A percentile compares a stretch with the other conserved stretches of the same genome.
Evolutionary conservation across 2,797 vertebrate species (phyloP).

Genomic region (Pempheris klunzingeri): DNA sequence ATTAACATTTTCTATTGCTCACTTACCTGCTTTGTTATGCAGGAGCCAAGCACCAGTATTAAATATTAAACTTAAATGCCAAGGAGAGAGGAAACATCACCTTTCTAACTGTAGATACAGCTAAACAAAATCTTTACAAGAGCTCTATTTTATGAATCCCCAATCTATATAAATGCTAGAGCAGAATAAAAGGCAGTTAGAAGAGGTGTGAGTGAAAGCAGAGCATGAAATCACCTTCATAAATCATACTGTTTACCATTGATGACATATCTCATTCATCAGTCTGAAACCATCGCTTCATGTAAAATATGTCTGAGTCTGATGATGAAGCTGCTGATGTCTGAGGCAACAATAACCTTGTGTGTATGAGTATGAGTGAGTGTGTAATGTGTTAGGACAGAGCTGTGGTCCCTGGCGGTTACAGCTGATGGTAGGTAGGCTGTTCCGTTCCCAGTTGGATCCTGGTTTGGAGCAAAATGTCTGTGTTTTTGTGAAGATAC

Average conservation of each 20-base stretch:
- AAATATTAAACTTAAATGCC: slow-evolving; percentile 79
- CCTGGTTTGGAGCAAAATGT: slow-evolving; percentile 18
- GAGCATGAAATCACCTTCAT: slow-evolving; percentile 62
- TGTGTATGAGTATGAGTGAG: slow-evolving; percentile 55
- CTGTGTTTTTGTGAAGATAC: background rate
- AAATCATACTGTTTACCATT: slow-evolving; percentile 75
- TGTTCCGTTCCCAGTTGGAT: slow-evolving; percentile 15
- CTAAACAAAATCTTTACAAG: slow-evolving; percentile 35
- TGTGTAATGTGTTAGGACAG: slow-evolving; percentile 45
- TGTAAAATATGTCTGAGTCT: slow-evolving; percentile 62
- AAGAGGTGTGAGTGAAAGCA: slow-evolving; percentile 45
- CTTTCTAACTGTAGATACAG: slow-evolving; percentile 34
- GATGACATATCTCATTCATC: slow-evolving; percentile 75
- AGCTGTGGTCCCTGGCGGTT: slow-evolving; percentile 27
- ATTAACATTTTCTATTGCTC: slow-evolving; percentile 80
- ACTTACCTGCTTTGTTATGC: slow-evolving; percentile 72
- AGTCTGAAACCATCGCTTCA: slow-evolving; percentile 68
- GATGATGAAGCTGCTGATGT: slow-evolving; percentile 73
- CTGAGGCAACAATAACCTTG: slow-evolving; percentile 72
- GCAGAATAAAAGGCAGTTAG: slow-evolving; percentile 49
- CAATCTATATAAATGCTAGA: slow-evolving; percentile 52
- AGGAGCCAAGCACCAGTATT: slow-evolving; percentile 63
- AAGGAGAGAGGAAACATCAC: slow-evolving; percentile 56
- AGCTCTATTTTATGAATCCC: slow-evolving; percentile 43
- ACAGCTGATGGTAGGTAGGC: slow-evolving; percentile 6